phyloP scores from a whole-genome alignment of 2,113 vertebrate genomes.

The Salvelinus alpinus region DNA sequence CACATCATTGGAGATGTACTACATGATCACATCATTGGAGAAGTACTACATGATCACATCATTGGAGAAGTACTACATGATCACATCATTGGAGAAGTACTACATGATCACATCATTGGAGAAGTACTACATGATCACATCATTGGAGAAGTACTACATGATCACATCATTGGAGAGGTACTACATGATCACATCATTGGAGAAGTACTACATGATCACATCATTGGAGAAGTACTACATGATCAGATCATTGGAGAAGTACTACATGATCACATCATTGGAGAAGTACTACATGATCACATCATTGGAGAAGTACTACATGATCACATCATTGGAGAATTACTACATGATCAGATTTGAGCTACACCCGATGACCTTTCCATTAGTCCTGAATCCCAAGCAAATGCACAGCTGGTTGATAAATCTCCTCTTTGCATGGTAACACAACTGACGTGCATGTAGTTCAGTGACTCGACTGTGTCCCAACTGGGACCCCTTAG shows the following conservation, averaged over 20 bases:
- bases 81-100: neutral
- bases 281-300: neutral
- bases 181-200: neutral
- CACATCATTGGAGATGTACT: neutral
- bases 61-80: neutral
- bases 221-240: neutral
- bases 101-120: neutral
- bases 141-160: neutral
- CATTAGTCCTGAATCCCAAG: neutral
- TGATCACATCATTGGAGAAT: neutral
- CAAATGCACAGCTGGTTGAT: neutral
- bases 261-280: neutral
- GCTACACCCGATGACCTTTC: neutral
- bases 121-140: neutral
- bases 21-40: neutral
- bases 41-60: neutral
- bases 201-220: neutral
- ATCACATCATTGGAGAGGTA: neutral
- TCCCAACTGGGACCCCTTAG: constrained; percentile 3
- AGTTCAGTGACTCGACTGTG: constrained; percentile 1
- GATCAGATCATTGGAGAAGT: neutral
- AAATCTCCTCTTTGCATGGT: neutral
- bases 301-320: neutral
- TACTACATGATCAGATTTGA: neutral
- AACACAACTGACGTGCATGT: neutral